Percentiles rank a stretch among this genome's conserved stretches.
These are phyloP conservation scores for Rosalia funebris DNA, from an alignment of 2,888 invertebrate species.

Conservation along the genomic window DNA sequence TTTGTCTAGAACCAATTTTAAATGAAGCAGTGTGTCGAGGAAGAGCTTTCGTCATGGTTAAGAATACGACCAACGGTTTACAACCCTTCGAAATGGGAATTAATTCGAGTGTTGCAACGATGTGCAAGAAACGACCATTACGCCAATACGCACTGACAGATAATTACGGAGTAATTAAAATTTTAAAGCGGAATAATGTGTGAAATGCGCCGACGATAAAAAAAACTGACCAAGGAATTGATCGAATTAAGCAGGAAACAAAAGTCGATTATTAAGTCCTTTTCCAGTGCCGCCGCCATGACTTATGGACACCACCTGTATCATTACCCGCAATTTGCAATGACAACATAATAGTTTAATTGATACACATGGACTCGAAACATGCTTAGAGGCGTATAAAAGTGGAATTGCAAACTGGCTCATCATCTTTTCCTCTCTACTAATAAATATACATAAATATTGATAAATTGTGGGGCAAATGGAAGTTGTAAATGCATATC, in stretches of 20 bases:
- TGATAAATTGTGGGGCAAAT: slow-evolving; percentile 27
- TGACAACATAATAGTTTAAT: slow-evolving; percentile 62
- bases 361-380: slow-evolving; percentile 54
- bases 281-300: slow-evolving; percentile 33
- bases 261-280: slow-evolving; percentile 48
- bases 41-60: too few relatives aligned
- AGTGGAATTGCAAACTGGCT: slow-evolving; percentile 31
- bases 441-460: slow-evolving; percentile 33
- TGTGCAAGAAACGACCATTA: too few relatives aligned
- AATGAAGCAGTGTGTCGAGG: too few relatives aligned
- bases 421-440: slow-evolving; percentile 29
- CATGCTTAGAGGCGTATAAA: slow-evolving; percentile 26
- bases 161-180: slow-evolving; percentile 28
- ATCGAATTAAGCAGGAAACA: slow-evolving; percentile 44
- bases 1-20: too few relatives aligned
- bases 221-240: slow-evolving; percentile 30
- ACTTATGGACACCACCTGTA: slow-evolving; percentile 52
- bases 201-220: slow-evolving; percentile 23
- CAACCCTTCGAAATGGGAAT: too few relatives aligned
- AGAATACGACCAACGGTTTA: too few relatives aligned
- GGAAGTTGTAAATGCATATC: slow-evolving; percentile 2
- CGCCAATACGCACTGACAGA: slow-evolving; percentile 10
- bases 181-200: slow-evolving; percentile 23
- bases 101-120: too few relatives aligned
- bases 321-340: slow-evolving; percentile 59